Evolutionary conservation across 2,888 invertebrate species (phyloP).

Genomic region (Sceliomorpha sp.): DNA sequence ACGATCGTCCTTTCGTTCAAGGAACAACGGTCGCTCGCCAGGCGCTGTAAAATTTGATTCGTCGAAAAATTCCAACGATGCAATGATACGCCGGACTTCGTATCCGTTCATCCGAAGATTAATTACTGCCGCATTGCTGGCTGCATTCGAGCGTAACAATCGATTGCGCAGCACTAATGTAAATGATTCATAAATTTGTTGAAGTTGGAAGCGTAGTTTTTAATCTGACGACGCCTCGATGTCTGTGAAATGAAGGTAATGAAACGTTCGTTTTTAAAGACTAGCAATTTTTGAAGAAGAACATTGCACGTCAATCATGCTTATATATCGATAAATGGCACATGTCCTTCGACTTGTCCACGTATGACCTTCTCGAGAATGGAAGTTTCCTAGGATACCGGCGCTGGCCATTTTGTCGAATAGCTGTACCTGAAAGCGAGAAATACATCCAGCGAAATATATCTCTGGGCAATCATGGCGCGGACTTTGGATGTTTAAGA

Average conservation of each 20-base stretch:
- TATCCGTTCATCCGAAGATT: conserved; percentile 9
- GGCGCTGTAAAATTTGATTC: conserved; percentile 36
- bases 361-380: too few species aligned
- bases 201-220: too few species aligned
- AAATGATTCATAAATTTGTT: too few species aligned
- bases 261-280: too few species aligned
- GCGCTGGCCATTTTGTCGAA: not conserved
- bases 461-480: not conserved
- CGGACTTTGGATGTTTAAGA: not conserved
- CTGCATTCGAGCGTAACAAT: conserved; percentile 13
- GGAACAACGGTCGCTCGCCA: conserved; percentile 39
- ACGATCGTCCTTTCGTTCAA: conserved; percentile 25
- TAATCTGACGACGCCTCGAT: too few species aligned
- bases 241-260: conserved; percentile 5
- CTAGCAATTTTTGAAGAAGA: too few species aligned
- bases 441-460: not conserved
- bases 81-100: conserved; percentile 6
- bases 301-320: too few species aligned
- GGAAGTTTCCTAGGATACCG: not conserved
- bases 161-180: conserved; percentile 11
- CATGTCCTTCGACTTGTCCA: too few species aligned
- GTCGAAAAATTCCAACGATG: conserved; percentile 20
- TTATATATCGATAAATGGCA: too few species aligned
- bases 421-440: not conserved
- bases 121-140: conserved; percentile 7